Evolutionary conservation across 2,888 invertebrate genomes (phyloP), one percentile per base, ranked within the genome.

Genomic region (Pristionchus fissidentatus): DNA sequence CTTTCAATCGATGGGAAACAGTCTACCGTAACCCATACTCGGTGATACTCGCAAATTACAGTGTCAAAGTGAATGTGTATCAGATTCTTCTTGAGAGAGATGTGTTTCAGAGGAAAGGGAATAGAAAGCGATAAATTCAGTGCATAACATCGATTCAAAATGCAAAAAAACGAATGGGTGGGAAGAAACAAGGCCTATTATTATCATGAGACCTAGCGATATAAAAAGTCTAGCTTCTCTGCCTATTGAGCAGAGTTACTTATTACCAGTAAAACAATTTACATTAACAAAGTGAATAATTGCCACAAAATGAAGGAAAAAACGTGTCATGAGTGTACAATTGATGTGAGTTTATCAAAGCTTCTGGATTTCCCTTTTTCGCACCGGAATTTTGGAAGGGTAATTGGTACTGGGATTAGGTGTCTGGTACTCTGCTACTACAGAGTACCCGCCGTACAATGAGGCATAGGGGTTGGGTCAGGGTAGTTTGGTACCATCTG

Each of bases 31-130:
- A n/a, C n/a, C n/a, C n/a, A n/a, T n/a, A n/a, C n/a, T n/a, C n/a
- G n/a, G n/a, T n/a, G n/a, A n/a, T 66, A 66, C n/a, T 66, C 19
- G 66, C 66, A 66, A 66, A 66, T 66, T 66, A 66, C 38, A 66
- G 66, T n/a, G n/a, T n/a, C n/a, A n/a, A n/a, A n/a, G n/a, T 66
- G 66, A 66, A 66, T 66, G 66, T 66, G 15, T n/a, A n/a, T 66
- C 66, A 66, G 66, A 66, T 66, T 66, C 66, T 55, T 55, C 55
- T 66, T 66, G 66, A 66, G 66, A 38, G 66, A 66, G 35, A 38
- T 66, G 66, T 66, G 41, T 38, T 38, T 66, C 38, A 66, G 66
- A 57, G 57, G 26, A 26, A n/a, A n/a, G n/a, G n/a, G n/a, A n/a
- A n/a, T n/a, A n/a, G n/a, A n/a, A n/a, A n/a, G n/a, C n/a, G n/a